Conservation (phyloP, 92 coral and sea anemone genomes). For the Zoanthus sociatus region DNA sequence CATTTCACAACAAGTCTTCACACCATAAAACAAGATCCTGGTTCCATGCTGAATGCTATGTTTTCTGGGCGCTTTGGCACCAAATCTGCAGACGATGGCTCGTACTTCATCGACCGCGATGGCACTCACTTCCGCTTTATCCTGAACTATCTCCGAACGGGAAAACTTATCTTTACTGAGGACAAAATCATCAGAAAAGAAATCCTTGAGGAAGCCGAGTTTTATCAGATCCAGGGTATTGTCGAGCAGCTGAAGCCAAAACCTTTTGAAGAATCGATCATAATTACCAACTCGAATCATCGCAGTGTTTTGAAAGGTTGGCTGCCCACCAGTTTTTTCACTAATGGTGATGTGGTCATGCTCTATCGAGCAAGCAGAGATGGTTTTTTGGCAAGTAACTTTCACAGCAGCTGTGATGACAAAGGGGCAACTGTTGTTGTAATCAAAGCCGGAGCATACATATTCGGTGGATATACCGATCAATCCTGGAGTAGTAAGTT, state of each 20-base stretch:
- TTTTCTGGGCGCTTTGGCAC: conserved; percentile 65
- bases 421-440: conserved; percentile 27
- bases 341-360: neutral
- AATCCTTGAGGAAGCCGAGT: conserved; percentile 68
- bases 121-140: conserved; percentile 76
- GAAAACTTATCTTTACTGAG: conserved; percentile 68
- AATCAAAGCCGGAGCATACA: neutral
- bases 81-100: conserved; percentile 65
- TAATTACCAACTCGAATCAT: neutral
- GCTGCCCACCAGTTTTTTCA: neutral
- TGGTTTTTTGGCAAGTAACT: conserved; percentile 24
- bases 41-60: conserved; percentile 59
- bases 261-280: conserved; percentile 8
- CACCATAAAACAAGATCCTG: conserved; percentile 68
- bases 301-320: neutral
- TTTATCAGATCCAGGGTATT: conserved; percentile 69
- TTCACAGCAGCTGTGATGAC: conserved; percentile 37
- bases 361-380: conserved; percentile 10
- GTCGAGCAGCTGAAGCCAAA: conserved; percentile 41
- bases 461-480: conserved; percentile 34
- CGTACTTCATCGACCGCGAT: conserved; percentile 73
- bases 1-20: conserved; percentile 56
- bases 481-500: conserved; percentile 30
- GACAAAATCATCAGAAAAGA: conserved; percentile 47
- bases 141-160: conserved; percentile 69